phyloP scores from a whole-genome alignment of 1,140 invertebrate genomes.

The Heliothis virescens region DNA sequence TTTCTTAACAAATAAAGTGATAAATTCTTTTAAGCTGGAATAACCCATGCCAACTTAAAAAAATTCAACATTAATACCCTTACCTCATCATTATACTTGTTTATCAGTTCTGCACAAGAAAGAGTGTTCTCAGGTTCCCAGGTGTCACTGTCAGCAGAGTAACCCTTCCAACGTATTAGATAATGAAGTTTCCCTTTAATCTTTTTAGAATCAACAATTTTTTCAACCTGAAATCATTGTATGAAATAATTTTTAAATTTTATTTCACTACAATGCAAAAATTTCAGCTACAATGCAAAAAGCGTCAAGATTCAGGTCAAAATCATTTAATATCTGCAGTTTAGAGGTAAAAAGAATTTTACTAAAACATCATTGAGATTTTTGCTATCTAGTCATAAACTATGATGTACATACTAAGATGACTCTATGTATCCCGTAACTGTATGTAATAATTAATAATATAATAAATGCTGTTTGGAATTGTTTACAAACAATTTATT shows the following conservation, averaged over 20 bases:
- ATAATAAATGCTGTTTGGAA: background rate
- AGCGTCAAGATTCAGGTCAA: background rate
- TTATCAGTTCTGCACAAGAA: constrained; percentile 89
- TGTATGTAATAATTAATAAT: no score
- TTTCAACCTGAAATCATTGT: constrained; percentile 87
- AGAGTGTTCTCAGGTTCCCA: constrained; percentile 93
- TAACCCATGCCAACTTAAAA: no score
- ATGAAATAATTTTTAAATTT: background rate
- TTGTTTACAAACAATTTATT: constrained; percentile 24
- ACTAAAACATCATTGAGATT: no score
- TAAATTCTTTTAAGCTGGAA: no score
- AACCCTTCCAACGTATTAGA: constrained; percentile 94
- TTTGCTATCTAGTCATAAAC: background rate
- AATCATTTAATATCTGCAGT: background rate
- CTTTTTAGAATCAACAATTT: constrained; percentile 89
- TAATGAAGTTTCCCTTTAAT: constrained; percentile 90
- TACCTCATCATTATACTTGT: constrained; percentile 87
- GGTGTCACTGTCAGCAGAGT: constrained; percentile 90
- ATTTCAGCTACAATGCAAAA: background rate
- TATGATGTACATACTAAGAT: background rate
- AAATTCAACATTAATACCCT: background rate
- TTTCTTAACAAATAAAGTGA: no score
- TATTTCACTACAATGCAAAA: background rate
- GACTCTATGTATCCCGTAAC: no score
- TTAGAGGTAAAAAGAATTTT: no score